Base-by-base conservation (phyloP, 2,888 invertebrate genomes). In the Caenorhabditis virilis region DNA sequence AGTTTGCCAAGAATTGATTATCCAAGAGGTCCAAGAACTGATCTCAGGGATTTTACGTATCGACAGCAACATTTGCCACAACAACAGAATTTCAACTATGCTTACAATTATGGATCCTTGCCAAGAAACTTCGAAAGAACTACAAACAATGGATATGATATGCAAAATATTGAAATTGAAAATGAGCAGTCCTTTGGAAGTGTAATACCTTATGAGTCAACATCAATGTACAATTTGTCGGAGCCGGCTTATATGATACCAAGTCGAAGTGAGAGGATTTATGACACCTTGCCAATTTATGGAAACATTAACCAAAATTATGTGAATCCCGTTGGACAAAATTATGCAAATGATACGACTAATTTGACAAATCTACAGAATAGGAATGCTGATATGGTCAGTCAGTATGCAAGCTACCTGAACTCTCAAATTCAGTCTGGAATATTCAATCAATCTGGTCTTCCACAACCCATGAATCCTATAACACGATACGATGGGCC, bases 401-500 rank as follows among this genome's bases (percentile, higher is more conserved):
- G 79, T 22, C 78, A 83, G n/a, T 83, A 83, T 61, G 83, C 83
- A 22, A 82, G 70, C 61, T 83, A 80, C 55, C 69, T 83, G 47
- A 80, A 79, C 48, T 67, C 71, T 11, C 79, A 83, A 55, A 81
- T 82, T 67, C 67, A 67, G 52, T 51, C 62, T 25, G 68, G 66
- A 27, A 47, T 67, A 1, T 55, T 56, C 27, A 43, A 55, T 42
- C 51, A 50, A 33, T 46, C 55, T 46, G 56, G 52, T 45, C 38
- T 63, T 1, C 63, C 63, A 2, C 57, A 57, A 18, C 63, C 63
- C 50, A 61, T 59, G 60, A 59, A 57, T 55, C 62, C 61, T 25
- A 57, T 59, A 30, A 45, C 64, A n/a, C 46, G 62, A 39, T 69
- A 71, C 49, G 69, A 74, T 27, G 66, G 64, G 15, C 70, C 70